phyloP scores from a whole-genome alignment of 2,888 invertebrate species.

The Coelopa pilipes region DNA sequence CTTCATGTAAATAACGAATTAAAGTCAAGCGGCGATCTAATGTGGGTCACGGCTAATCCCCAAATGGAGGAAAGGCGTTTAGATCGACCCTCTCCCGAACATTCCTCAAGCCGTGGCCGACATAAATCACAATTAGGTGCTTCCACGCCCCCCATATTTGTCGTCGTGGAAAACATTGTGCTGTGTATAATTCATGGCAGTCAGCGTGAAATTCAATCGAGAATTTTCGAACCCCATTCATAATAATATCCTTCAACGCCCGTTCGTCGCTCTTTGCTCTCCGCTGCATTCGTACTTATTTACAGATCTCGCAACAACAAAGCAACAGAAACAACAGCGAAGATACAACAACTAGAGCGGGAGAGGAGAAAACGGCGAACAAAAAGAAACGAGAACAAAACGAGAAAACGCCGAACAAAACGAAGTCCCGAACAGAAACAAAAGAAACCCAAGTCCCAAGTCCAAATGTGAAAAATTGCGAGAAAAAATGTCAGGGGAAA shows the following conservation, averaged over 20 bases:
- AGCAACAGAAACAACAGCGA: background rate
- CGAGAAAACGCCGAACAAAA: background rate
- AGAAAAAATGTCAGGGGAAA: background rate
- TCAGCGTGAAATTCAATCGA: slow-evolving; percentile 22
- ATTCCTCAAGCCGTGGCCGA: background rate
- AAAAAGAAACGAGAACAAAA: background rate
- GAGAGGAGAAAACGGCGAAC: too few relatives aligned
- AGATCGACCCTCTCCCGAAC: background rate
- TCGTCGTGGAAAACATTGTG: too few relatives aligned
- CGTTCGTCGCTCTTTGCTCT: too few relatives aligned
- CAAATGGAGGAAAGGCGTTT: too few relatives aligned
- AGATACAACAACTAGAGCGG: background rate
- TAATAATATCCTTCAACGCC: slow-evolving; percentile 6
- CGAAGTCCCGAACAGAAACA: background rate
- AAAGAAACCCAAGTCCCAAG: background rate
- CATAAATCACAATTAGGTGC: slow-evolving; percentile 23
- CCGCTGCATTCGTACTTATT: slow-evolving; percentile 16
- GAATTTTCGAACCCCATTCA: slow-evolving; percentile 19
- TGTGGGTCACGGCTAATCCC: too few relatives aligned
- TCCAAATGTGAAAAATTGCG: background rate
- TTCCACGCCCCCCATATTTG: background rate
- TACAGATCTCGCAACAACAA: background rate
- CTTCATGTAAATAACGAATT: too few relatives aligned
- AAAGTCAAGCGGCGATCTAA: too few relatives aligned
- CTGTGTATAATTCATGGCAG: slow-evolving; percentile 16